Evolutionary conservation across 35 echinoderm and acorn worm genomes (phyloP).

Genomic region (Anneissia japonica): DNA sequence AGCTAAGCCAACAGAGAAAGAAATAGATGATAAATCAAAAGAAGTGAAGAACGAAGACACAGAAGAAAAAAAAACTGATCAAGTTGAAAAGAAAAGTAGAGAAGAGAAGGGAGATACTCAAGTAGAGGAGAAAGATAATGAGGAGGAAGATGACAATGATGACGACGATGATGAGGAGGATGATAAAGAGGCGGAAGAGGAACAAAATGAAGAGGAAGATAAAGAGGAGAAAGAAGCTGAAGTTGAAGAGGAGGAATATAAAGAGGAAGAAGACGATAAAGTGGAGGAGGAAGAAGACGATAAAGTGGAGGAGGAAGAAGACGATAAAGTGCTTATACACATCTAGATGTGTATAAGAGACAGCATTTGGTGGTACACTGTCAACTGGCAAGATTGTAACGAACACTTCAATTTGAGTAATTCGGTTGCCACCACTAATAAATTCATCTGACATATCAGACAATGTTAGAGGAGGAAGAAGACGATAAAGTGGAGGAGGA

Average conservation of each 20-base stretch:
- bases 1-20: neutral
- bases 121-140: neutral
- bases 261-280: neutral
- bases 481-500: neutral
- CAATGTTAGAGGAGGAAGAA: conserved; percentile 33
- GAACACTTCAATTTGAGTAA: conserved; percentile 78
- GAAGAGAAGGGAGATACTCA: neutral
- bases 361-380: conserved; percentile 68
- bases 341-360: too few relatives aligned
- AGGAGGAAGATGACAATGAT: neutral
- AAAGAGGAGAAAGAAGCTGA: neutral
- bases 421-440: conserved; percentile 70
- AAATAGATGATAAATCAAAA: neutral
- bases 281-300: neutral
- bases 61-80: neutral
- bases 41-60: neutral
- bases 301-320: neutral
- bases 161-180: neutral
- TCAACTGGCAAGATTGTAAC: conserved; percentile 95
- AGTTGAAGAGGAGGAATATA: neutral
- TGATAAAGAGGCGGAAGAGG: neutral
- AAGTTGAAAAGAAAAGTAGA: too few relatives aligned
- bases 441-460: conserved; percentile 98
- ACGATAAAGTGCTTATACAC: too few relatives aligned
- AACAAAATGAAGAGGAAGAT: neutral